These are phyloP conservation scores for Clangula hyemalis DNA, from an alignment of 2,797 vertebrate genomes.

Conservation along the genomic window DNA sequence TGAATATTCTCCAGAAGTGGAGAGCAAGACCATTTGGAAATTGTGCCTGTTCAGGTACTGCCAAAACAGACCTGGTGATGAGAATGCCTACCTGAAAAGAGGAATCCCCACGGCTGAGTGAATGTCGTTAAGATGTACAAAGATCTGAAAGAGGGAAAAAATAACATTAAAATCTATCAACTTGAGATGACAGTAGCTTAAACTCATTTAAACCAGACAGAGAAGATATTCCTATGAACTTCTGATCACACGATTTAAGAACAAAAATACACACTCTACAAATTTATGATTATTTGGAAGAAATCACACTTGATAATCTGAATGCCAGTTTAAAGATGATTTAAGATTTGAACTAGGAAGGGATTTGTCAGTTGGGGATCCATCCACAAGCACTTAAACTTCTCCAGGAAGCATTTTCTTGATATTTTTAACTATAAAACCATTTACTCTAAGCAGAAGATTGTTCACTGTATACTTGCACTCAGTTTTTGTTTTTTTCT, in stretches of 20 bases:
- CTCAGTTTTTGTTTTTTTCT: background rate
- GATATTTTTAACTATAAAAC: background rate
- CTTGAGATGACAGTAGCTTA: background rate
- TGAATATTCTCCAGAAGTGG: no score
- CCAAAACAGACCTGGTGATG: background rate
- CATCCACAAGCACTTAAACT: background rate
- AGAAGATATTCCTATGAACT: background rate
- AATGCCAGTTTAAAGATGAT: background rate
- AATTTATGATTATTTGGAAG: background rate
- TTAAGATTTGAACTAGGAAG: background rate
- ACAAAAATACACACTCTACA: background rate
- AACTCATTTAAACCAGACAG: background rate
- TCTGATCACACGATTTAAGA: background rate
- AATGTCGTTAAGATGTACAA: constrained; percentile 86
- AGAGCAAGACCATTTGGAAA: background rate
- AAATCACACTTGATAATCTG: background rate
- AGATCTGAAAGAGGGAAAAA: constrained; percentile 80
- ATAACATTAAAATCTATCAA: background rate
- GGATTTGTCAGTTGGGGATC: background rate
- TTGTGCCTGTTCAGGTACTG: background rate
- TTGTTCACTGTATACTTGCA: background rate
- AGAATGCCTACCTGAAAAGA: constrained; percentile 84
- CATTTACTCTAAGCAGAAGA: background rate
- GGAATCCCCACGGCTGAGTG: constrained; percentile 88
- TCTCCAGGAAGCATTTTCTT: background rate